Percentiles rank a stretch among this genome's conserved stretches.
phyloP scores from a whole-genome alignment of 2,888 invertebrate species.

The Acholoe squamosa region DNA sequence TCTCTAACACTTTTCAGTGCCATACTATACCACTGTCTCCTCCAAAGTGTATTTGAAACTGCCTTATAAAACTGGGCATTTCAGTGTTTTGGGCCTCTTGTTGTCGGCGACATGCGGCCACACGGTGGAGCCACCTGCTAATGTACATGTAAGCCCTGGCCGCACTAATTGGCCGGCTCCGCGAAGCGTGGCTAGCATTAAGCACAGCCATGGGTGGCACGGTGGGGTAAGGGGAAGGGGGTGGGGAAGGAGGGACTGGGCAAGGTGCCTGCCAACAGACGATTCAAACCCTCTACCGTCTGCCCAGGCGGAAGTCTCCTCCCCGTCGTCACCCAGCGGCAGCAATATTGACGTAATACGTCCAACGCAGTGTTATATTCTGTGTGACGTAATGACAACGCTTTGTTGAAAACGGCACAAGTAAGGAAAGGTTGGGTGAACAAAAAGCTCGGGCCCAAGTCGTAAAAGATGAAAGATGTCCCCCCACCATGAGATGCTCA shows the following conservation, averaged over 20 bases:
- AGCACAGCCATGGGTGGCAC: not conserved
- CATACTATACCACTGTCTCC: too few relatives aligned
- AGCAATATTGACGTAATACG: constrained; percentile 47
- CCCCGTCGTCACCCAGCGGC: not conserved
- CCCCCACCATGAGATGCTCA: not conserved
- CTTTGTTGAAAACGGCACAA: not conserved
- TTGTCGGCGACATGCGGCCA: not conserved
- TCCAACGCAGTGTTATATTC: not conserved
- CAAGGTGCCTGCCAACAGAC: too few relatives aligned
- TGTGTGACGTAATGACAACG: not conserved
- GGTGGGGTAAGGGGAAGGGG: not conserved
- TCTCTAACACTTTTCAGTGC: too few relatives aligned
- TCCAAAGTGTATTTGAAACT: too few relatives aligned
- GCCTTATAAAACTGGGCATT: too few relatives aligned
- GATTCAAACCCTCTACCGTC: not conserved
- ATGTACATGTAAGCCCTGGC: constrained; percentile 4
- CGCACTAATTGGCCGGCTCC: constrained; percentile 35
- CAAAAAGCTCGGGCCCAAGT: not conserved
- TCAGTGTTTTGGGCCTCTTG: too few relatives aligned
- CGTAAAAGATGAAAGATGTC: constrained; percentile 40
- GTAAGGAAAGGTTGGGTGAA: not conserved
- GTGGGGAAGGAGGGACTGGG: not conserved
- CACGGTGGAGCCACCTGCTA: constrained; percentile 18
- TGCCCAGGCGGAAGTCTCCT: constrained; percentile 1
- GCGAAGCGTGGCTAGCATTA: constrained; percentile 28